Evolutionary conservation across 2,113 vertebrate species (phyloP).

Genomic region (Xenus cinereus): DNA sequence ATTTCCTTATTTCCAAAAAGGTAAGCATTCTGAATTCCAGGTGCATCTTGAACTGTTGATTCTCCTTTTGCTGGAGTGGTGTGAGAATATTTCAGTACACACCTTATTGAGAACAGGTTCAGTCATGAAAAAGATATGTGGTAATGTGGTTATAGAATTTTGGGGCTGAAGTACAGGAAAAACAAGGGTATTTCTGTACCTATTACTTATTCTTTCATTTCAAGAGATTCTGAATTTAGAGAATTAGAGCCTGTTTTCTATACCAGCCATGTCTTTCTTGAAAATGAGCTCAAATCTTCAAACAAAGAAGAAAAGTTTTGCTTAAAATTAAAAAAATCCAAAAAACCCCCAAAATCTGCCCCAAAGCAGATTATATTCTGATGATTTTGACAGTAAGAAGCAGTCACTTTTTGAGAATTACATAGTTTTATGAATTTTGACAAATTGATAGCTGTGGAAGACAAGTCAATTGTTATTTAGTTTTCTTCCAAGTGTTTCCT

Average conservation of each 20-base stretch:
- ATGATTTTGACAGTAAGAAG: neutral
- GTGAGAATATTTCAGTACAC: neutral
- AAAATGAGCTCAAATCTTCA: neutral
- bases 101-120: neutral
- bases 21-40: neutral
- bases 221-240: neutral
- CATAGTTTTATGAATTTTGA: neutral
- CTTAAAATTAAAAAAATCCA: neutral
- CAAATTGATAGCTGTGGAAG: neutral
- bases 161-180: neutral
- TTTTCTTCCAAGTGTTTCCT: neutral
- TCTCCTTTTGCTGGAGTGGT: neutral
- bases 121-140: neutral
- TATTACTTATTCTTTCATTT: neutral
- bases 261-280: neutral
- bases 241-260: neutral
- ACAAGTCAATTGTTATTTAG: neutral
- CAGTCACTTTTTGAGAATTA: neutral
- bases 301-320: neutral
- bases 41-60: rapidly evolving
- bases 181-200: neutral
- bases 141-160: neutral
- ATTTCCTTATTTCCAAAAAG: neutral
- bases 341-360: too few relatives aligned
- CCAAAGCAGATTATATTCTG: neutral